Evolutionary conservation across 2,888 invertebrate genomes (phyloP).

Genomic region (Operophtera brumata): DNA sequence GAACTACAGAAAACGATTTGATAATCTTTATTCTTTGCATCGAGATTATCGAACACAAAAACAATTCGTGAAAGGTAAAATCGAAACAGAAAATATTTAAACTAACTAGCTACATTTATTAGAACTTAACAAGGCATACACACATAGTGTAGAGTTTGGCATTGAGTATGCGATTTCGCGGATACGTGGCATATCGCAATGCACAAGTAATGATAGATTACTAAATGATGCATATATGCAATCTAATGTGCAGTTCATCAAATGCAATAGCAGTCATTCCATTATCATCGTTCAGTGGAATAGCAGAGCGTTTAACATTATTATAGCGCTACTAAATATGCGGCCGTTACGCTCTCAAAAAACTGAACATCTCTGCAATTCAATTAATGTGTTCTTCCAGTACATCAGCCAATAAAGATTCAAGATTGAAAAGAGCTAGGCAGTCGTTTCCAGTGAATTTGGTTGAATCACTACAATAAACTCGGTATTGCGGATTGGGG

Average conservation of each 20-base stretch:
- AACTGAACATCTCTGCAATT: conserved; percentile 34
- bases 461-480: conserved; percentile 8
- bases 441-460: neutral
- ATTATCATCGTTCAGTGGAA: conserved; percentile 2
- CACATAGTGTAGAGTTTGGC: conserved; percentile 34
- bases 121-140: no score
- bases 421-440: neutral
- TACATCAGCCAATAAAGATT: neutral
- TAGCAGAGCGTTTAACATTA: conserved; percentile 14
- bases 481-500: neutral
- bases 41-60: neutral
- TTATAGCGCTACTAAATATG: conserved; percentile 47
- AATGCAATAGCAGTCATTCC: conserved; percentile 7
- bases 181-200: conserved; percentile 32
- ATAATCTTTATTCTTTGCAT: neutral
- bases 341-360: conserved; percentile 58
- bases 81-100: neutral
- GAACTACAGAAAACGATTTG: neutral
- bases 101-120: neutral
- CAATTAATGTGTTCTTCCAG: conserved; percentile 29
- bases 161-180: conserved; percentile 57
- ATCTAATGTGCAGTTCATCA: conserved; percentile 5
- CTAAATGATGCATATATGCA: conserved; percentile 12
- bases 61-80: neutral
- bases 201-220: conserved; percentile 3